Evolutionary conservation across 2,888 invertebrate genomes (phyloP).

Genomic region (Dilophus febrilis): DNA sequence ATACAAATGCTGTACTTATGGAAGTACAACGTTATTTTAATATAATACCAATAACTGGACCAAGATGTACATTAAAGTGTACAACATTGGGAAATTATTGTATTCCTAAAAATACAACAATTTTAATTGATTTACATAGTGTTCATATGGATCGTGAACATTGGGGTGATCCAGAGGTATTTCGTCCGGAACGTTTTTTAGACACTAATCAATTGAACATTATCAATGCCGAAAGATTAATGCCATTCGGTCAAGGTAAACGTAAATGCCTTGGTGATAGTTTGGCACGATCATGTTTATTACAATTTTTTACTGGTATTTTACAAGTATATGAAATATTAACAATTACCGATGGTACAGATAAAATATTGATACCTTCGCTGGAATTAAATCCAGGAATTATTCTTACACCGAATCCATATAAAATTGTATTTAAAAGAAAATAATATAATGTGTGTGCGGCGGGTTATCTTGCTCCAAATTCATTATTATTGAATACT

Average conservation of each 20-base stretch:
- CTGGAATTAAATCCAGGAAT: conserved; percentile 35
- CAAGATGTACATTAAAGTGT: conserved; percentile 35
- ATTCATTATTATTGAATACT: too few species aligned
- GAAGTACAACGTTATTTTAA: conserved; percentile 39
- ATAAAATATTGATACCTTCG: conserved; percentile 28
- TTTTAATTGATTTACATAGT: conserved; percentile 35
- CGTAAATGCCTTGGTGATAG: conserved; percentile 48
- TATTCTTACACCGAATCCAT: conserved; percentile 37
- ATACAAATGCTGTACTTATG: conserved; percentile 37
- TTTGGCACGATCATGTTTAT: conserved; percentile 41
- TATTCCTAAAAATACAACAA: conserved; percentile 35
- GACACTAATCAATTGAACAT: conserved; percentile 19
- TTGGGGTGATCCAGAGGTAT: conserved; percentile 43
- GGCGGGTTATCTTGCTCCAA: too few species aligned
- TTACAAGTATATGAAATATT: conserved; percentile 36
- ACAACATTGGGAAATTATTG: conserved; percentile 36
- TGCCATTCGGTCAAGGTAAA: conserved; percentile 35
- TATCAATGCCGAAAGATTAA: conserved; percentile 23
- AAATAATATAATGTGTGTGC: too few species aligned
- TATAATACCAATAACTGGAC: conserved; percentile 37
- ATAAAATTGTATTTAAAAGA: conserved; percentile 28
- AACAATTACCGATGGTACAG: conserved; percentile 23
- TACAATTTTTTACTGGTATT: conserved; percentile 41
- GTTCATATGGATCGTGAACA: conserved; percentile 37
- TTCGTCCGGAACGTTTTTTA: conserved; percentile 47